Evolutionary conservation across 2,888 invertebrate genomes (phyloP).

Genomic region (Norana najaformis): DNA sequence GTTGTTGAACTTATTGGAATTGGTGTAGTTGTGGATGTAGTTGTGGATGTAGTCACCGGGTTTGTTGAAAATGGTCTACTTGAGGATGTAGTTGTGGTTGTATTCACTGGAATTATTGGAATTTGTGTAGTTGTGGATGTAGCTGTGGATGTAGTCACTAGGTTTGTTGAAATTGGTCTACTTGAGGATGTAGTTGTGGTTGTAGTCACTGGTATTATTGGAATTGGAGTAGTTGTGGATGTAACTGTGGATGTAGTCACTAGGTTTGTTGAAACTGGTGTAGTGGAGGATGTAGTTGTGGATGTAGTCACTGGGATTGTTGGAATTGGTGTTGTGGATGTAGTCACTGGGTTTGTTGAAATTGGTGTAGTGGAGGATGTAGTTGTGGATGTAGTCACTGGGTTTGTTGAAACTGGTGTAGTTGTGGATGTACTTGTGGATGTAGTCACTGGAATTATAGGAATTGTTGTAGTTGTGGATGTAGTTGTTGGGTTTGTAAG

Average conservation of each 20-base stretch:
- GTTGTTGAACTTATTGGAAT: not conserved
- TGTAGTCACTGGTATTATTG: not conserved
- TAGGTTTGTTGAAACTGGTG: not conserved
- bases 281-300: not conserved
- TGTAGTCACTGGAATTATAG: not conserved
- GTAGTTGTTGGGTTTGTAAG: not conserved
- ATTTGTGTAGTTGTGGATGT: not conserved
- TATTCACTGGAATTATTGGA: not conserved
- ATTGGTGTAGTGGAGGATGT: not conserved
- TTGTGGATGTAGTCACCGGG: not conserved
- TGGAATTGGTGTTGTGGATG: not conserved
- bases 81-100: not conserved
- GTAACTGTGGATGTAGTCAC: not conserved
- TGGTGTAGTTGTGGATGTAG: not conserved
- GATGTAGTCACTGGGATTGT: not conserved
- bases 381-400: not conserved
- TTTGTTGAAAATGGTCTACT: not conserved
- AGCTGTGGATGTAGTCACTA: not conserved
- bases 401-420: not conserved
- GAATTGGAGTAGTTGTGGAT: constrained; percentile 1
- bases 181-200: not conserved
- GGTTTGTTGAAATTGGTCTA: not conserved
- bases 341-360: too few relatives aligned
- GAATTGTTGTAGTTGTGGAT: not conserved
- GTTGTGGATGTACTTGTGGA: not conserved